A percentile compares a stretch with the other conserved stretches of the same genome.
Conservation (phyloP, 1,140 invertebrate species). For the Eufriesea mexicana region DNA sequence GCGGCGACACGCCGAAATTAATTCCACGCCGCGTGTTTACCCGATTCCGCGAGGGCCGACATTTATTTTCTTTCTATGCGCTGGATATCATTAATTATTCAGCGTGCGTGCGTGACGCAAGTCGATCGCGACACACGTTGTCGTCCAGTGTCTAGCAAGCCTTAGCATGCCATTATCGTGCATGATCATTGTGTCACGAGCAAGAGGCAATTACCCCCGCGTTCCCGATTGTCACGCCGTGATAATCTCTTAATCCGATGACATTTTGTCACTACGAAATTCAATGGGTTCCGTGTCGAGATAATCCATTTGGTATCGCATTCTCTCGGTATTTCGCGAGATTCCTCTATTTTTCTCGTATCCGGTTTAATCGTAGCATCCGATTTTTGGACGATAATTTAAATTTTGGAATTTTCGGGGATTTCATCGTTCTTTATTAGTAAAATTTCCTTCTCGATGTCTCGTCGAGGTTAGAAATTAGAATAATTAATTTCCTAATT, state of each 20-base stretch:
- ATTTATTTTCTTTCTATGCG: constrained; percentile 35
- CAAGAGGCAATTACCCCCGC: constrained; percentile 45
- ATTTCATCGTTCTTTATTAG: no score
- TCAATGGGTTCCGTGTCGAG: neutral
- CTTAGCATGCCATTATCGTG: constrained; percentile 50
- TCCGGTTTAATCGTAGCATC: no score
- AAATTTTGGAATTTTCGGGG: no score
- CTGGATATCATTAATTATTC: constrained; percentile 53
- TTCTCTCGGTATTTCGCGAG: neutral
- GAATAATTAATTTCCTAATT: no score
- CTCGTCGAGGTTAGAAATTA: no score
- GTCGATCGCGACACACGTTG: constrained; percentile 48
- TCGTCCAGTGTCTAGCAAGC: constrained; percentile 57
- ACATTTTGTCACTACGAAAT: constrained; percentile 46
- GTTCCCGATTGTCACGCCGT: constrained; percentile 33
- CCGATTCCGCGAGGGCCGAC: constrained; percentile 18
- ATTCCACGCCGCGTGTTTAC: constrained; percentile 14
- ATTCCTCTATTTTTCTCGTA: neutral
- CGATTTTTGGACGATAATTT: no score
- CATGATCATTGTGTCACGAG: constrained; percentile 53
- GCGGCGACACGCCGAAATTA: constrained; percentile 29
- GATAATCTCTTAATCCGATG: constrained; percentile 59
- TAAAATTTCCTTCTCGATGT: no score
- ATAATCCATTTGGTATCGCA: neutral
- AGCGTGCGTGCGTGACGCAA: constrained; percentile 54